Evolutionary conservation across 2,888 invertebrate species (phyloP), one percentile per base, ranked within the genome.

Genomic region (Lepidocyrtoides sp.): DNA sequence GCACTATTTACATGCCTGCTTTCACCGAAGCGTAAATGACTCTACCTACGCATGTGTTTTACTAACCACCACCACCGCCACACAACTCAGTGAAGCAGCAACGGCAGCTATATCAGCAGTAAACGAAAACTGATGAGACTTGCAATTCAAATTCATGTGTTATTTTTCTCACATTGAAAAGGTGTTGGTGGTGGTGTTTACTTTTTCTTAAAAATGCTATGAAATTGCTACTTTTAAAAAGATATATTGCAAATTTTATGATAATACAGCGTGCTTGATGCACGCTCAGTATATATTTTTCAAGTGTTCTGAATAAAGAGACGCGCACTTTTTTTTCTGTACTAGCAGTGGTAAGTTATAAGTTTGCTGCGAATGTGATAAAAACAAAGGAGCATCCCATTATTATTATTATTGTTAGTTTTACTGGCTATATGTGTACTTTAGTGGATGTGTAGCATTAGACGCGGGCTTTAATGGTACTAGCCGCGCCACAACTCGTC

Each of bases 361-460:
- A 44, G 32, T 10, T 44, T 44, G 0, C 17, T 79, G 51, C 17
- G n/a, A 10, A 29, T 54, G 54, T 79, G 51, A 54, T 29, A 79
- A 63, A 82, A 89, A 84, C 83, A 89, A 84, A 84, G 77, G 84
- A 77, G 77, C 77, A 89, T 77, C 77, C 84, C 63, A 89, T 82
- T 57, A 82, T 82, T 89, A 77, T 84, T 84, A 60, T 84, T 89
- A 77, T 89, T 84, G 84, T 83, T 89, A 83, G 75, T 23, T 48
- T 48, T 75, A n/a, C n/a, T n/a, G n/a, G n/a, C n/a, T n/a, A n/a
- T n/a, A n/a, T n/a, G n/a, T n/a, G n/a, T n/a, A n/a, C n/a, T 41
- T 10, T 66, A 66, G 8, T n/a, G 57, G 32, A 36, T 60, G 57
- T 60, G 23, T 84, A 84, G 60, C 77, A 83, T 75, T 63, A 75